Percentiles rank a stretch among this genome's conserved stretches.
Evolutionary conservation across 2,888 invertebrate genomes (phyloP).

Genomic region (Cremastinae sp.): DNA sequence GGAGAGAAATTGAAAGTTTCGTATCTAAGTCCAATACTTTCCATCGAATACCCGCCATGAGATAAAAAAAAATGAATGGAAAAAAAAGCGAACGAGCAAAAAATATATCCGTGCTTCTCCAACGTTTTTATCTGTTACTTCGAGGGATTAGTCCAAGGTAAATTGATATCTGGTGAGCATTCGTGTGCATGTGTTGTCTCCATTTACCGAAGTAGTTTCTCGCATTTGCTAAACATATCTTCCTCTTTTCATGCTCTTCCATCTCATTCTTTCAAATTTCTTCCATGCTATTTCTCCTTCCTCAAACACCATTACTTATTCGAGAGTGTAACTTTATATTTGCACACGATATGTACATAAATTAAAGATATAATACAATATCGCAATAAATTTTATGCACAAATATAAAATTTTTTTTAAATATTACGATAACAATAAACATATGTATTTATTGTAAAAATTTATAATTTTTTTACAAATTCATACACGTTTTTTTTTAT

Average conservation of each 20-base stretch:
- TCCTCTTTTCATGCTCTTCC: constrained; percentile 5
- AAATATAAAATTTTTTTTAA: no score
- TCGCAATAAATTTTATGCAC: no score
- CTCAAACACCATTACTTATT: background rate
- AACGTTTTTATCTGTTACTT: constrained; percentile 50
- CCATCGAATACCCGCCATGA: constrained; percentile 35
- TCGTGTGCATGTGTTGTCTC: constrained; percentile 9
- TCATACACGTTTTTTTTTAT: no score
- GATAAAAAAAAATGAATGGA: no score
- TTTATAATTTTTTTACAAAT: no score
- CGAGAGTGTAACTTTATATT: no score
- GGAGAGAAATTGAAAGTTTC: constrained; percentile 47
- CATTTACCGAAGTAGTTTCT: constrained; percentile 30
- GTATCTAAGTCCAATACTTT: constrained; percentile 37
- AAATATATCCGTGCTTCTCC: constrained; percentile 26
- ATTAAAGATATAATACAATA: no score
- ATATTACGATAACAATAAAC: no score
- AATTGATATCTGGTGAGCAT: constrained; percentile 7
- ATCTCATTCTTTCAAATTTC: background rate
- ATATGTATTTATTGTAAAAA: no score
- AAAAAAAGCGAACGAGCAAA: no score
- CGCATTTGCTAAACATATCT: background rate
- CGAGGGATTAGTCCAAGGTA: constrained; percentile 47
- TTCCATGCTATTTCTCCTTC: background rate
- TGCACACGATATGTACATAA: no score